Base-by-base conservation (phyloP, 2,113 vertebrate species). In the Coregonus clupeaformis region DNA sequence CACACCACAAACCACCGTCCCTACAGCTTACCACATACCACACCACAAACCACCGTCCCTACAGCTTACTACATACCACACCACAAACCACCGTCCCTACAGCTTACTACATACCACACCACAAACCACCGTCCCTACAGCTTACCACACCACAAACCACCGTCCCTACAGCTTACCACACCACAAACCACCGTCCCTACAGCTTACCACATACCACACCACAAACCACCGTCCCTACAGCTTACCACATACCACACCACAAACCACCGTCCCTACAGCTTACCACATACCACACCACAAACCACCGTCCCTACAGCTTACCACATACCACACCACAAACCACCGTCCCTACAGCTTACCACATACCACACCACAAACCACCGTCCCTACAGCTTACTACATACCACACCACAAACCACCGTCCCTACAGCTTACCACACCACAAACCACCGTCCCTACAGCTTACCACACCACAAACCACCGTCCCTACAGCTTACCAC, bases 271-370 rank as follows among this genome's bases (percentile, higher is more conserved):
- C 14, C 3, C 14, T 49, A 30, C 69, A 57, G 16, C 13, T 49
- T 3, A 47, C 29, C 69, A 57, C 49, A 59, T 49, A 70, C 16
- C 3, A 29, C 29, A 29, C 29, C 2, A 29, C 29, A 29, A 2
- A 29, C 3, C 29, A 29, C 29, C 27, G 27, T 27, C 27, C 27
- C 27, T 27, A 29, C 29, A 2, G 3, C 29, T 3, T 29, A 29
- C n/a, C 91, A 71, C 69, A 65, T 59, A 27, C 71, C 62, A 70
- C 76, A 73, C 74, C 49, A 71, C 69, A 57, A 52, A 36, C 74
- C 74, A 76, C 73, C 20, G 67, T 69, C 66, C 29, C 2, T 3
- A 29, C 3, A 77, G 71, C 74, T n/a, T 59, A 70, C 69, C 1
- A 45, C 5, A 29, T 2, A 3, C 29, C 3, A 29, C 29, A 29